Evolutionary conservation across 2,113 vertebrate species (phyloP), one percentile per base, ranked within the genome.

Genomic region (Carettochelys insculpta): DNA sequence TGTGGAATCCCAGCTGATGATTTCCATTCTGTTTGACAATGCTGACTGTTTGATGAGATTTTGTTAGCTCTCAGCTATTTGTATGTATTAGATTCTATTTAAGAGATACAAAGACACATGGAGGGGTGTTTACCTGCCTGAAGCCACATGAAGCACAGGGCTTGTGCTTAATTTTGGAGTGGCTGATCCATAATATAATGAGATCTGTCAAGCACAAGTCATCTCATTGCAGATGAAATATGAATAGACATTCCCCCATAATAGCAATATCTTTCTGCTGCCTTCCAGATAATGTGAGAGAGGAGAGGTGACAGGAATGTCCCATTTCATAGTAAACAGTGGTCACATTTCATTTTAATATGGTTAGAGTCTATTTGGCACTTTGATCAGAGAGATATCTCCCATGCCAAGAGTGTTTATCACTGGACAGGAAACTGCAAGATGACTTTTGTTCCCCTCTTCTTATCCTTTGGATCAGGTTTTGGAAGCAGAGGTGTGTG

Each of bases 181-280:
- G 24, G 78, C 16, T 96, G 95, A 94, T 94, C 89, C 89, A 86
- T 83, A 94, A 73, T 95, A 94, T 96, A 97, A 96, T 88, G 91
- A 95, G 96, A 95, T 94, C 97, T 97, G 97, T 92, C 97, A 96
- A 96, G 94, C 80, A 76, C 80, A 80, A 95, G 95, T 93, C 95
- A 96, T 87, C 45, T 89, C 93, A 48, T 73, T 94, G 87, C 82
- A 79, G 51, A 83, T 5, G 84, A 86, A 96, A 96, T 89, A 85
- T 29, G 93, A 97, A 94, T 52, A 86, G 97, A 97, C 95, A 97
- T 80, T 89, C 80, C 61, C n/a, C n/a, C 38, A 58, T 58, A 68
- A 68, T 68, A 68, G n/a, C 73, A 95, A 97, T 93, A 95, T n/a
- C 95, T 68, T 38, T 22, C 61, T 68, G 61, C 61, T 68, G 61